Evolutionary conservation across 2,113 vertebrate genomes (phyloP).

Genomic region (Piaya cayana): DNA sequence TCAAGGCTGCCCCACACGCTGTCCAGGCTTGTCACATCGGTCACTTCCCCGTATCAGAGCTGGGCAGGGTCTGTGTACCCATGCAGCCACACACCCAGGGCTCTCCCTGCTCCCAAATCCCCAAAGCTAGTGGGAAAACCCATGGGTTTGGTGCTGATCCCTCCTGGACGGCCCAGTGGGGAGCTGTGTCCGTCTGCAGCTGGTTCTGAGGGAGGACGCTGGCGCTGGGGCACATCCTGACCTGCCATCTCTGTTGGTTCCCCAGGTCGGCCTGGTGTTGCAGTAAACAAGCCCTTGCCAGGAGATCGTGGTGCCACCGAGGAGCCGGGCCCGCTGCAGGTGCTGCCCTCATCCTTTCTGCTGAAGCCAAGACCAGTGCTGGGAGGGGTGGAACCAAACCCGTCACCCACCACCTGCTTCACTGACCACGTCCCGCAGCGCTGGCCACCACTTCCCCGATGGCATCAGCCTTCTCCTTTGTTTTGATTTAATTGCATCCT

Average conservation of each 20-base stretch:
- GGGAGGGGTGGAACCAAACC: constrained; percentile 25
- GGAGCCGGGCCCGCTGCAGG: constrained; percentile 73
- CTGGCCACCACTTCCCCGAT: constrained; percentile 10
- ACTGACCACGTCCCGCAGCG: not conserved
- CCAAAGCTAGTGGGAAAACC: not conserved
- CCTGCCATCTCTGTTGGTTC: not conserved
- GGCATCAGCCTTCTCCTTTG: constrained; percentile 41
- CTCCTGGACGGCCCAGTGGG: rapidly evolving
- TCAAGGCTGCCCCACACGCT: not conserved
- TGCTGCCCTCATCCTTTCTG: constrained; percentile 65
- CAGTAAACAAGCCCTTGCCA: constrained; percentile 83
- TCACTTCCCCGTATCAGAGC: not conserved
- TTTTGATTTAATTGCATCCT: constrained; percentile 68
- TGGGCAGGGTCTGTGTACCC: rapidly evolving
- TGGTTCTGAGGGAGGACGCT: rapidly evolving
- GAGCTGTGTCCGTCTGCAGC: rapidly evolving
- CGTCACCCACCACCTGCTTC: not conserved
- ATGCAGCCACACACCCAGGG: rapidly evolving
- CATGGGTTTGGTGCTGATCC: rapidly evolving
- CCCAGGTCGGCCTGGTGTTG: constrained; percentile 93
- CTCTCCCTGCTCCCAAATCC: not conserved
- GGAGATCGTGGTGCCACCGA: constrained; percentile 72
- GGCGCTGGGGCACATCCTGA: not conserved
- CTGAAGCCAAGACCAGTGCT: constrained; percentile 8
- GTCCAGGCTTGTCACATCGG: not conserved